Evolutionary conservation across 2,888 invertebrate genomes (phyloP).

Genomic region (Lamellibrachia columna): DNA sequence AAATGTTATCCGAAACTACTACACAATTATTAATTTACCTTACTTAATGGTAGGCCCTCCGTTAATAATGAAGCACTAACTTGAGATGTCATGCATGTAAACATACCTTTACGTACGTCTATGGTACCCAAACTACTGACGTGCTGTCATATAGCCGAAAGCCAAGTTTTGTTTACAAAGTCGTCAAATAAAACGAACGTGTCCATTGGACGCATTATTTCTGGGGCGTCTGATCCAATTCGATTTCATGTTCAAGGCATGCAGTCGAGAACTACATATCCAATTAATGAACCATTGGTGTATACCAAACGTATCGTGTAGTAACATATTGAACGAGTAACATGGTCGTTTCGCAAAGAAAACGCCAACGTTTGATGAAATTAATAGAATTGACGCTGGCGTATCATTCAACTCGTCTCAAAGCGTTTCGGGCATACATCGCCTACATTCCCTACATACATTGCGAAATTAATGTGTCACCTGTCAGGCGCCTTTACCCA

Average conservation of each 20-base stretch:
- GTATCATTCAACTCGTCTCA: neutral
- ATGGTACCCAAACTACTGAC: neutral
- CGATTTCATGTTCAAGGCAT: neutral
- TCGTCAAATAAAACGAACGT: neutral
- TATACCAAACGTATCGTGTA: neutral
- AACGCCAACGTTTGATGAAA: neutral
- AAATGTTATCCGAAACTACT: neutral
- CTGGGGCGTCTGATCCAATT: neutral
- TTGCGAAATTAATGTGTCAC: neutral
- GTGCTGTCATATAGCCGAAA: neutral
- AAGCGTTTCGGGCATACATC: neutral
- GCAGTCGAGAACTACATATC: neutral
- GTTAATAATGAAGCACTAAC: neutral
- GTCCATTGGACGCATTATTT: neutral
- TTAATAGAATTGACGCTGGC: neutral
- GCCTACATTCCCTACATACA: neutral
- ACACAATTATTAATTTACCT: neutral
- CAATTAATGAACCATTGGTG: neutral
- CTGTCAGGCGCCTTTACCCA: neutral
- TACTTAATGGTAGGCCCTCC: neutral
- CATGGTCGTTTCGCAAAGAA: neutral
- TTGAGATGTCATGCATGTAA: neutral
- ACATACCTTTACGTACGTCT: neutral
- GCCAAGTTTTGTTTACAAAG: conserved; percentile 12
- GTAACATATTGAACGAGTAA: neutral